These are phyloP conservation scores for Papilio polytes DNA, from an alignment of 1,140 invertebrate species.

Conservation along the genomic window DNA sequence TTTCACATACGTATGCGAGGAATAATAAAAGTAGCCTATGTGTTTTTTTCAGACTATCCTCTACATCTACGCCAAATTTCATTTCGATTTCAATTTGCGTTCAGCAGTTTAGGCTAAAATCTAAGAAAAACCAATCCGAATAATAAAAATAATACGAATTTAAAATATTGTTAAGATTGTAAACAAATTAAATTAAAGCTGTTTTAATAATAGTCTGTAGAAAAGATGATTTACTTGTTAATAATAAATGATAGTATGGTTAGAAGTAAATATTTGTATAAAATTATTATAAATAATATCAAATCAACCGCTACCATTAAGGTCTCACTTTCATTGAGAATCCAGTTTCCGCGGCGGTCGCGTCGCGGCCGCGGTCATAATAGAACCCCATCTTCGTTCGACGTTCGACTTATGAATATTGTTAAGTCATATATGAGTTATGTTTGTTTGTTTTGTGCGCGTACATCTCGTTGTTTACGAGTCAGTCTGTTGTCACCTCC, in stretches of 20 bases:
- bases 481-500: slow-evolving; percentile 60
- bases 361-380: slow-evolving; percentile 1
- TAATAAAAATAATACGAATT: too few species aligned
- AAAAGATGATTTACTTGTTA: not conserved
- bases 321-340: slow-evolving; percentile 36
- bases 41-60: too few species aligned
- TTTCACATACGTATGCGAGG: too few species aligned
- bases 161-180: too few species aligned
- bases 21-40: too few species aligned
- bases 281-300: slow-evolving; percentile 21
- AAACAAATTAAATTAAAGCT: too few species aligned
- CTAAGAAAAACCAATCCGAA: too few species aligned
- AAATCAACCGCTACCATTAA: slow-evolving; percentile 21
- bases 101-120: too few species aligned
- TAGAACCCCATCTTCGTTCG: slow-evolving; percentile 34
- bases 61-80: too few species aligned
- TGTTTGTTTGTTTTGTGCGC: slow-evolving; percentile 51
- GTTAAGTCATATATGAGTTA: slow-evolving; percentile 47
- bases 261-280: slow-evolving; percentile 10
- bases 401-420: slow-evolving; percentile 34
- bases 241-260: not conserved
- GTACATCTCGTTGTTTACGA: slow-evolving; percentile 53
- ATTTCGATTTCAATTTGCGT: too few species aligned
- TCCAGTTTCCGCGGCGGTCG: slow-evolving; percentile 24
- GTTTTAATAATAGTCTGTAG: too few species aligned